Evolutionary conservation across 2,113 vertebrate species (phyloP).

Genomic region (Micromys minutus): DNA sequence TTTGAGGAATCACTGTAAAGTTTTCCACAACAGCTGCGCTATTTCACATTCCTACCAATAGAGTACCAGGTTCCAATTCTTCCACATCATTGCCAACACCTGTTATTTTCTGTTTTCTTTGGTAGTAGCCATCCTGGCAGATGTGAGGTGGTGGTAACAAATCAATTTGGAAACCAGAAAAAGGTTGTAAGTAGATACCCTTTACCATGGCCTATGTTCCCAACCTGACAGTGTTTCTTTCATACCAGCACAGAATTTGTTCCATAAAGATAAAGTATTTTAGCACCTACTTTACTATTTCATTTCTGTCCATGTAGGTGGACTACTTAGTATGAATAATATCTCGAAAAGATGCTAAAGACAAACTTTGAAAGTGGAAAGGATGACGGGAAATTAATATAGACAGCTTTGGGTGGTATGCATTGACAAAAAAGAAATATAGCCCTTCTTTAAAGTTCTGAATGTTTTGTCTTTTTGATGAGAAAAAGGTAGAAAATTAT

Average conservation of each 20-base stretch:
- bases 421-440: constrained; percentile 26
- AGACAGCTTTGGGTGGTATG: not conserved
- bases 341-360: not conserved
- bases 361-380: constrained; percentile 2
- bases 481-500: not conserved
- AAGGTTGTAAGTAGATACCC: not conserved
- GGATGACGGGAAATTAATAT: not conserved
- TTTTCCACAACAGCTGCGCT: not conserved
- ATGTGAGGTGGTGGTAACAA: not conserved
- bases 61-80: not conserved
- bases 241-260: not conserved
- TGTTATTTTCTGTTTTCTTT: not conserved
- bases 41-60: not conserved
- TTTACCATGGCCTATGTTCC: not conserved
- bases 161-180: constrained; percentile 24
- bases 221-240: not conserved
- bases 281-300: not conserved
- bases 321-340: not conserved
- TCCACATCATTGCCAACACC: not conserved
- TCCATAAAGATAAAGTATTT: not conserved
- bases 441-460: not conserved
- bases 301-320: not conserved
- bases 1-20: not conserved
- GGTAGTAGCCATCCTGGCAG: not conserved
- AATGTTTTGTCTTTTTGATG: not conserved